Evolutionary conservation across 2,113 vertebrate species (phyloP).

Genomic region (Periophthalmodon schlosseri): DNA sequence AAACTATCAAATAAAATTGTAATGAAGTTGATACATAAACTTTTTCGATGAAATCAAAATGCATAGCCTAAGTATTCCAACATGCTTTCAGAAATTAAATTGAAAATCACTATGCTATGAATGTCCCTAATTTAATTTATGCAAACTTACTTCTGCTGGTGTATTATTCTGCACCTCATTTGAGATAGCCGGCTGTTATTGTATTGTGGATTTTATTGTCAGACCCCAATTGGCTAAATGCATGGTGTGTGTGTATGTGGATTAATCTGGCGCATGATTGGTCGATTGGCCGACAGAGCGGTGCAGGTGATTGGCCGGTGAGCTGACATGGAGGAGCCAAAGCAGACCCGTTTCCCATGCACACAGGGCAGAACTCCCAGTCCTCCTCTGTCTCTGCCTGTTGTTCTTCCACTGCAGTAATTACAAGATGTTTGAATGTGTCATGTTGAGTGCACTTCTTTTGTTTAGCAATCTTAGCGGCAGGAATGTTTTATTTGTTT

Average conservation of each 20-base stretch:
- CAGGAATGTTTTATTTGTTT: constrained; percentile 1
- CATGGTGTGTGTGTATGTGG: constrained; percentile 19
- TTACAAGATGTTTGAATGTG: constrained; percentile 6
- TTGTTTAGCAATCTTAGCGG: constrained; percentile 6
- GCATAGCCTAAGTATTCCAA: neutral
- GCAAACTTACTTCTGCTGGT: neutral
- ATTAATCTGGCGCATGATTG: constrained; percentile 18
- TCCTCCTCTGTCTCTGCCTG: neutral
- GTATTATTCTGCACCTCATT: neutral
- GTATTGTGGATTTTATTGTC: neutral
- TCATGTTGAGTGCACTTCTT: constrained; percentile 7
- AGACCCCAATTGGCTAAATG: constrained; percentile 5
- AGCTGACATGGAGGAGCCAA: constrained; percentile 12
- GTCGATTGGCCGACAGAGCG: constrained; percentile 7
- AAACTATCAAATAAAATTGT: constrained; percentile 23
- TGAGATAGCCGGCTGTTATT: neutral
- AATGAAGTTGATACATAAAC: constrained; percentile 13
- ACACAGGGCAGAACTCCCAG: constrained; percentile 8
- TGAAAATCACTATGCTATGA: constrained; percentile 15
- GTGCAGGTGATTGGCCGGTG: neutral
- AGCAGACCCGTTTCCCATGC: neutral
- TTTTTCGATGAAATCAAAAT: neutral
- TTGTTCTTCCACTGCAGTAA: neutral
- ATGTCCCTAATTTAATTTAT: constrained; percentile 3
- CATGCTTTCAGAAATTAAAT: neutral